These are phyloP conservation scores for Globicephala melas DNA, from an alignment of 2,113 vertebrate genomes.

Conservation along the genomic window DNA sequence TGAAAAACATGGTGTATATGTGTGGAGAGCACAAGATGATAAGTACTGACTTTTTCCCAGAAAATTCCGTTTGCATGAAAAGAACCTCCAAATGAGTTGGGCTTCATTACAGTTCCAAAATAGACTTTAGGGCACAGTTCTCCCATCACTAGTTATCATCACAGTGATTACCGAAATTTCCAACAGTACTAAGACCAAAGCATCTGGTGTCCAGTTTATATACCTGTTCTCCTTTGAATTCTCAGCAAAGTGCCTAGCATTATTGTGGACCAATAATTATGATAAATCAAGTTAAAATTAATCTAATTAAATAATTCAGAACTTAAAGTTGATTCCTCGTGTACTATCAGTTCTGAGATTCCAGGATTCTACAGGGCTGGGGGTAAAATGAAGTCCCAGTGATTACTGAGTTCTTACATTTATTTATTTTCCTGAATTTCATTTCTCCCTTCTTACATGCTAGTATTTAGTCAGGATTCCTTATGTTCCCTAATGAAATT, in stretches of 20 bases:
- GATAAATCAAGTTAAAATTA: slow-evolving; percentile 32
- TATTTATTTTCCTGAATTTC: background rate
- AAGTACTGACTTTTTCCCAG: background rate
- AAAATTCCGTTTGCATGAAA: slow-evolving; percentile 7
- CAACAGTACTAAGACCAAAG: background rate
- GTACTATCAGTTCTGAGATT: background rate
- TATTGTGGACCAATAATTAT: background rate
- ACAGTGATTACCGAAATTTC: background rate
- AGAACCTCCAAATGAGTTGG: background rate
- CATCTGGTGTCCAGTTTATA: background rate
- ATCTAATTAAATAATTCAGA: slow-evolving; percentile 39
- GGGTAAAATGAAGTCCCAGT: background rate
- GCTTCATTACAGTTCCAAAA: background rate
- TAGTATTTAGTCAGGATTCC: background rate
- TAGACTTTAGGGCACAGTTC: background rate
- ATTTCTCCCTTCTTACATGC: background rate
- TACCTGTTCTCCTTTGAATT: background rate
- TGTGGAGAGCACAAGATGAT: background rate
- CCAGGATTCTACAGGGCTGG: background rate
- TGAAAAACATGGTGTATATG: background rate
- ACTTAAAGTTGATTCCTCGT: background rate
- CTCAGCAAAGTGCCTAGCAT: background rate
- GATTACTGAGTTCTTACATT: background rate
- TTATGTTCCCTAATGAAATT: background rate
- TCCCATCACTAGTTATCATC: background rate